Percentiles rank a stretch among this genome's conserved stretches.
Evolutionary conservation across 2,888 invertebrate species (phyloP).

Genomic region (Chymomyza amoena): DNA sequence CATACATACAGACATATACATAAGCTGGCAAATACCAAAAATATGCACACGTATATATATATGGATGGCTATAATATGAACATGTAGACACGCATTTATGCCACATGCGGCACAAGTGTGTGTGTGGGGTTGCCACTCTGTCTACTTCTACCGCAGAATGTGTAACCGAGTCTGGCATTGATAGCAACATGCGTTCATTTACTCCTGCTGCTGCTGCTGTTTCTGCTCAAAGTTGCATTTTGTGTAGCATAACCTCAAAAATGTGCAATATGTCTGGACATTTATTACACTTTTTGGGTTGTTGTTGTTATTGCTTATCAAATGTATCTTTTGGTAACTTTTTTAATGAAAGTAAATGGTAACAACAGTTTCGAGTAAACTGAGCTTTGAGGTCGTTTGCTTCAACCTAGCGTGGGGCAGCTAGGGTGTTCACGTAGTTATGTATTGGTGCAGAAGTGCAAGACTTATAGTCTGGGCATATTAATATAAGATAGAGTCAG

Average conservation of each 20-base stretch:
- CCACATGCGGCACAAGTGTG: constrained; percentile 35
- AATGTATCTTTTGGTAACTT: background rate
- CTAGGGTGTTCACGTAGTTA: too few relatives aligned
- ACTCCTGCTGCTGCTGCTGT: background rate
- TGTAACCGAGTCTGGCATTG: constrained; percentile 42
- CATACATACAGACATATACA: constrained; percentile 9
- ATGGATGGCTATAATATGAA: constrained; percentile 2
- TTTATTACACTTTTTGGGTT: constrained; percentile 3
- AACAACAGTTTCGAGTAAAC: background rate
- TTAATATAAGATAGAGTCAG: too few relatives aligned
- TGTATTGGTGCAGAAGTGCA: too few relatives aligned
- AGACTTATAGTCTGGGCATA: too few relatives aligned
- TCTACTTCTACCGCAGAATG: constrained; percentile 26
- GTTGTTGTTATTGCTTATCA: background rate
- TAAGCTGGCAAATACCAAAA: constrained; percentile 5
- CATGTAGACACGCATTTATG: constrained; percentile 25
- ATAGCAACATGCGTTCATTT: constrained; percentile 33
- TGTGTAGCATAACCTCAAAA: constrained; percentile 17
- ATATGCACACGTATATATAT: background rate
- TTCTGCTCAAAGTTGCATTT: background rate
- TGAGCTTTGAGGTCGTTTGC: too few relatives aligned
- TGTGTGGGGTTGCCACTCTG: constrained; percentile 3
- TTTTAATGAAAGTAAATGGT: background rate
- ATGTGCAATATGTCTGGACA: constrained; percentile 14
- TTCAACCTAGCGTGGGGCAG: too few relatives aligned